Evolutionary conservation across 2,113 vertebrate species (phyloP), one percentile per base, ranked within the genome.

Genomic region (Rhegmatorhina hoffmannsi): DNA sequence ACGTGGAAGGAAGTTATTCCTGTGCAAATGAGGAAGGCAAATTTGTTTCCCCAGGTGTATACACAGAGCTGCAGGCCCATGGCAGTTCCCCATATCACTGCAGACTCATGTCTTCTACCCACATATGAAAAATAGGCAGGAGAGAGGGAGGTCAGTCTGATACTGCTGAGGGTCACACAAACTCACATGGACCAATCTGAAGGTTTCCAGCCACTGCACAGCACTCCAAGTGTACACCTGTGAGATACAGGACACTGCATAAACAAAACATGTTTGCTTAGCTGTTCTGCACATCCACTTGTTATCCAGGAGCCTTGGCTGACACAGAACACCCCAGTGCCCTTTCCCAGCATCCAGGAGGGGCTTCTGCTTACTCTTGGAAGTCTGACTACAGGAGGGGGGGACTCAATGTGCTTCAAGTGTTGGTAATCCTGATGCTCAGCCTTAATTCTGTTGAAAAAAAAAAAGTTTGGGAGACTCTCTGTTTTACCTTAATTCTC

Each of bases 271-370:
- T 60, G 49, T 85, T 94, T 76, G 16, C 60, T 74, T 53, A 64
- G 55, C 34, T 74, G 38, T 52, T n/a, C 70, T 79, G 74, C 77
- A 87, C 80, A 89, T 95, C 81, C 95, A 87, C 53, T 87, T 62
- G 21, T 56, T 92, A 31, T 85, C 46, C 23, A 29, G 58, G 53
- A 94, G 66, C 56, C n/a, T 53, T 91, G 74, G 70, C 87, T 69
- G 43, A 43, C 63, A 62, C 46, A 33, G 66, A 69, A 46, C 81
- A 52, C 24, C 25, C 76, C 69, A 19, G 33, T 90, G 82, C 74
- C 47, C 46, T 69, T 83, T 87, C 53, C 73, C 86, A 89, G 5
- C 49, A 91, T 56, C 25, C 69, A 34, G 36, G 49, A 84, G 53
- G 36, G 33, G 9, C 28, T 76, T 79, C 40, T 84, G 18, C 23